phyloP scores from a whole-genome alignment of 1,140 invertebrate species.

The Halesus radiatus region DNA sequence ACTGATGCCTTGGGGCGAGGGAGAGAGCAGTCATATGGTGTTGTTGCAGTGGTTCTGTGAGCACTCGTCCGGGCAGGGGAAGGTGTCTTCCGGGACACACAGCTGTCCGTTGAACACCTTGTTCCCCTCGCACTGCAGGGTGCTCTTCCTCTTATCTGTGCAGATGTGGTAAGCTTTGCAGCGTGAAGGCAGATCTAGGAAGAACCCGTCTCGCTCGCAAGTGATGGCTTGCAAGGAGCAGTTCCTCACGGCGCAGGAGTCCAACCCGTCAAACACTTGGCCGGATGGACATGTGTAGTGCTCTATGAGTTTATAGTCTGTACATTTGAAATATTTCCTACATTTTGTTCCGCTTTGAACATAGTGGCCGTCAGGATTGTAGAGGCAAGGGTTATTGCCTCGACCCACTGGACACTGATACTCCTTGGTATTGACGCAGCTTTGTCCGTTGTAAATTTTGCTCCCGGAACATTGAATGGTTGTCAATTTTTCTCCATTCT shows the following conservation, averaged over 20 bases:
- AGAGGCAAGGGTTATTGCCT: conserved; percentile 57
- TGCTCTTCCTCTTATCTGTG: conserved; percentile 64
- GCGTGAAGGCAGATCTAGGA: conserved; percentile 67
- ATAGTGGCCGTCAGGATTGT: conserved; percentile 60
- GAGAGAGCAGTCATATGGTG: conserved; percentile 25
- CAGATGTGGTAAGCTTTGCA: conserved; percentile 73
- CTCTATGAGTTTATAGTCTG: conserved; percentile 62
- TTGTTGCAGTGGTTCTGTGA: conserved; percentile 50
- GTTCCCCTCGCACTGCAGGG: conserved; percentile 62
- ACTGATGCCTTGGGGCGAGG: not conserved
- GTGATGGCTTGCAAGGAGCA: conserved; percentile 46
- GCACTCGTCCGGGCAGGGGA: conserved; percentile 68
- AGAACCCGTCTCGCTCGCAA: conserved; percentile 70
- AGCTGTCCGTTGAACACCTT: conserved; percentile 71
- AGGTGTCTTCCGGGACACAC: conserved; percentile 67
- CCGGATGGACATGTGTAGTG: conserved; percentile 62
- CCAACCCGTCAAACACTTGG: conserved; percentile 68
- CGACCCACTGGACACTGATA: conserved; percentile 61
- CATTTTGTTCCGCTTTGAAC: conserved; percentile 69
- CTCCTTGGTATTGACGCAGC: conserved; percentile 64
- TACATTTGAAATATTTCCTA: conserved; percentile 71
- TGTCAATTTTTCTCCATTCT: conserved; percentile 69
- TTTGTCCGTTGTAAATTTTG: conserved; percentile 71
- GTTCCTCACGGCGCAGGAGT: conserved; percentile 51
- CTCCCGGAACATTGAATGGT: conserved; percentile 70